Base-by-base conservation (phyloP, 2,888 invertebrate species). In the Arrhopalites spinosus region DNA sequence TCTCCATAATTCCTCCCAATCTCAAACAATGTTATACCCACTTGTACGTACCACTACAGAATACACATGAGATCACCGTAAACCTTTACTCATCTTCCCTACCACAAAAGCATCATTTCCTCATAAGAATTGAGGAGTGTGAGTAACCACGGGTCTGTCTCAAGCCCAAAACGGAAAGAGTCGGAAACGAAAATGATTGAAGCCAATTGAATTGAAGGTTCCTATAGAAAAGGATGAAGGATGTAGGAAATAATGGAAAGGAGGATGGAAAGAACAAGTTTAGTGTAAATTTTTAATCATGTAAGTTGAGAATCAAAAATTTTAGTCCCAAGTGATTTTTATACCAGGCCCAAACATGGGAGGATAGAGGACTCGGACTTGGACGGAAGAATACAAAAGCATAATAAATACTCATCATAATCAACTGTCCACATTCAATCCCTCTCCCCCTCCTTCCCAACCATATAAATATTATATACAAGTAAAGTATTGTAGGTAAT, bases 351-450 rank as follows among this genome's bases (percentile, higher is more conserved):
- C 23, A n/a, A 56, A 23, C 23, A 23, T 56, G 56, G 56, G 15
- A 15, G 11, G 15, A 47, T 13, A 56, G 56, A 15, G 15, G 56
- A 56, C n/a, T 15, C 3, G 23, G 15, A 47, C 47, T 13, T 47
- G 56, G 56, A 56, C 56, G 56, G 56, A 56, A 56, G n/a, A 20
- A 56, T 56, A n/a, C 56, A n/a, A 3, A 23, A 56, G 5, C n/a
- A 56, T 8, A 56, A 56, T 20, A 56, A 56, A 56, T 8, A 56
- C n/a, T n/a, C n/a, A 56, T 56, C 56, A 56, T 56, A 5, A 56
- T n/a, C 56, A 15, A 8, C n/a, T 56, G 23, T 56, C 23, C n/a
- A n/a, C 56, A 15, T 56, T 15, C 23, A 8, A 3, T 56, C 5
- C 3, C 56, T 56, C 17, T 8, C 56, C 15, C 56, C 5, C 56